Base-by-base conservation (phyloP, 2,113 vertebrate genomes). In the Coracopsis vasa region DNA sequence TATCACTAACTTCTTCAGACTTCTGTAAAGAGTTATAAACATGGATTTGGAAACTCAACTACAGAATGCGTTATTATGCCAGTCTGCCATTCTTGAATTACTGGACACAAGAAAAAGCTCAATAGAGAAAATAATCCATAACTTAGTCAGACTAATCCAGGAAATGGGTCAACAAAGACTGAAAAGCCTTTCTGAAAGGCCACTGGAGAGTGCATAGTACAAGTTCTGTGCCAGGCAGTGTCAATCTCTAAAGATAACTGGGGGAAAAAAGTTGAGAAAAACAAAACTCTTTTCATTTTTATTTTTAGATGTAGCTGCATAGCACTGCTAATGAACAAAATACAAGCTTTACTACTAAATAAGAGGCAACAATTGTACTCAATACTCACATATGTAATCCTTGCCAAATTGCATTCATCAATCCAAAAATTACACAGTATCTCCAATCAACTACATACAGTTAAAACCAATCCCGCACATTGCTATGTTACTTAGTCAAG, bases 71-170 rank as follows among this genome's bases (percentile, higher is more conserved):
- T 70, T 92, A 80, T 79, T 77, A 94, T 41, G 75, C 79, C 71
- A 86, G 86, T 83, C 88, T 47, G 62, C 86, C 87, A 77, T 48
- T 96, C 92, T 51, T 90, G 65, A 92, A 92, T 87, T 93, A 75
- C 29, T 66, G 56, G 56, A 90, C 75, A 95, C 45, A 97, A 96
- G 88, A 89, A 96, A 96, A 95, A 95, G 86, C 78, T 95, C 95
- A 96, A 66, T 24, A 90, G 74, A 94, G 90, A 89, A 94, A 97
- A 94, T 96, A 95, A 97, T 86, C 94, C 92, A 80, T 86, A 95
- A 96, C 13, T 92, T 91, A 95, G 85, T 86, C 87, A 95, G 88
- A 80, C 86, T 96, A 95, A 97, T 97, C 95, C 96, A 95, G 95
- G 97, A 97, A 96, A 91, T 10, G 23, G 78, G 86, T 95, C 86